Evolutionary conservation across 2,113 vertebrate species (phyloP).

Genomic region (Acrocephalus arundinaceus): DNA sequence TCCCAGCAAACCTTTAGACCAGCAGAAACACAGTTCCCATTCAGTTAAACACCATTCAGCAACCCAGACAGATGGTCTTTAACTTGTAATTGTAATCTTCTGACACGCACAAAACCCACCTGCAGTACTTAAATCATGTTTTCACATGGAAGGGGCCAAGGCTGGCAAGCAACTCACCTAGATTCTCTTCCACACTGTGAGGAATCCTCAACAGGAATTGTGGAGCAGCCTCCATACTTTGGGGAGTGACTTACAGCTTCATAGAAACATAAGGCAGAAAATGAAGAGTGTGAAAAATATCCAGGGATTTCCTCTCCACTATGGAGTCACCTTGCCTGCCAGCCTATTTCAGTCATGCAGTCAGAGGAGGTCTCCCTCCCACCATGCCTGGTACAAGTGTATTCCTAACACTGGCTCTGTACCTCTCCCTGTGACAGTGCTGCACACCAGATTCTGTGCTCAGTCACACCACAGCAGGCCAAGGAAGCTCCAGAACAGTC

Average conservation of each 20-base stretch:
- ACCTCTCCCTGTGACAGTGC: not conserved
- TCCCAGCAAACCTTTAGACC: not conserved
- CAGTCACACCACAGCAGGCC: not conserved
- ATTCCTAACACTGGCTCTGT: not conserved
- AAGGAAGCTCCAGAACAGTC: not conserved
- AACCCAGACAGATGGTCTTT: not conserved
- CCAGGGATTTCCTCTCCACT: not conserved
- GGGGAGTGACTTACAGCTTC: not conserved
- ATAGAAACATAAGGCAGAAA: not conserved
- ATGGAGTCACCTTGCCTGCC: not conserved
- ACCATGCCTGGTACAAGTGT: rapidly evolving
- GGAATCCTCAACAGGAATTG: not conserved
- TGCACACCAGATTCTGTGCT: not conserved
- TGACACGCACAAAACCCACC: not conserved
- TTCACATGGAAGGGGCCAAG: not conserved
- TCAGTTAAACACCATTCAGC: not conserved
- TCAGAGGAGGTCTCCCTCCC: not conserved
- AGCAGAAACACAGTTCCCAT: not conserved
- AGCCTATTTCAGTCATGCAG: not conserved
- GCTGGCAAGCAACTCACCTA: not conserved
- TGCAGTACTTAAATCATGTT: not conserved
- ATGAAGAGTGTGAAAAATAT: not conserved
- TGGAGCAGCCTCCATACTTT: not conserved
- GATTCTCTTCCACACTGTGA: not conserved
- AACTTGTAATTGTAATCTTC: not conserved